These are phyloP conservation scores for Margarornis squamiger DNA, from an alignment of 2,797 vertebrate genomes.

Conservation along the genomic window DNA sequence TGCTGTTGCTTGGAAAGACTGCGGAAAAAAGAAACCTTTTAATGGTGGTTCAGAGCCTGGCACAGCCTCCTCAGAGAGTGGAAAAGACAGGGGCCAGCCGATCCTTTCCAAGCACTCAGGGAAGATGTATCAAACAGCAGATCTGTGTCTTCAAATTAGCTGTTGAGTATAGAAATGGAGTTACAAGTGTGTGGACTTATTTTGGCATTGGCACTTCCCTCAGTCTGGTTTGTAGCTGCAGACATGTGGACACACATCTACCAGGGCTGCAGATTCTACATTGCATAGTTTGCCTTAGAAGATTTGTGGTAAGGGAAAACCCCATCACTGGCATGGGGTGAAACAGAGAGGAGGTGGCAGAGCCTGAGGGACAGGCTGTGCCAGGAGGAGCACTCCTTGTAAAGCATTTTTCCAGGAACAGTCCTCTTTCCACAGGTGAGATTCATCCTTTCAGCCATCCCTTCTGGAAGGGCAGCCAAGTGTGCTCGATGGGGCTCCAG, in stretches of 20 bases:
- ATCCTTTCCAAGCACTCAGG: not conserved
- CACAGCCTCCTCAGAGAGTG: not conserved
- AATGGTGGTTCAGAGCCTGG: not conserved
- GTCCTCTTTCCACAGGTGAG: not conserved
- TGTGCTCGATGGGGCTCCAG: not conserved
- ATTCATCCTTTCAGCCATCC: not conserved
- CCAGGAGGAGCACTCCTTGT: not conserved
- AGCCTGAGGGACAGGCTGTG: not conserved
- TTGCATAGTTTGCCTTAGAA: not conserved
- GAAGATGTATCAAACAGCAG: not conserved
- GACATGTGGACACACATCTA: accelerated
- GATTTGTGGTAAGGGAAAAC: not conserved
- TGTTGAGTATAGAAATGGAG: not conserved
- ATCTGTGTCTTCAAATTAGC: not conserved
- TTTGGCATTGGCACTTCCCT: accelerated
- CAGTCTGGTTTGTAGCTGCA: not conserved
- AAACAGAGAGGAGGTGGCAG: not conserved
- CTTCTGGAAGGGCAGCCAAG: not conserved
- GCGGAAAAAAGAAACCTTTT: not conserved
- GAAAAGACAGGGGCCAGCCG: not conserved
- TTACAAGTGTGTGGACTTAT: not conserved
- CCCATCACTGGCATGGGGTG: accelerated
- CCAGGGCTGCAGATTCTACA: not conserved
- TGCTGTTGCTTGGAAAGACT: not conserved
- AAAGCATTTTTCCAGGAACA: not conserved